A percentile compares a stretch with the other conserved stretches of the same genome.
Evolutionary conservation across 2,797 vertebrate genomes (phyloP).

Genomic region (Crocodylus rhombifer): DNA sequence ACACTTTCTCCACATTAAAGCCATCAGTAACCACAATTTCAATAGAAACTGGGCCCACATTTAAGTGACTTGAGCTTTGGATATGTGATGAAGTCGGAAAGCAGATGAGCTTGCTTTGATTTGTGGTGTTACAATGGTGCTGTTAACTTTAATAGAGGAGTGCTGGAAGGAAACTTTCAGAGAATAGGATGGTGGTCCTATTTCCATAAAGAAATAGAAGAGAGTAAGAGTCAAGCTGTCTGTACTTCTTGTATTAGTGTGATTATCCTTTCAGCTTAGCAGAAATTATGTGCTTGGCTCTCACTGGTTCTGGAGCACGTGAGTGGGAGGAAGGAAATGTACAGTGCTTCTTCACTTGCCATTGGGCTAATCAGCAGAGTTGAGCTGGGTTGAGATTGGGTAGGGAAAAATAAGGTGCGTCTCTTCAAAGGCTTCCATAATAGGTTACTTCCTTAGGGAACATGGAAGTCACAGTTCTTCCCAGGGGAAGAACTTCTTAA

Average conservation of each 20-base stretch:
- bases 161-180: background rate
- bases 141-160: background rate
- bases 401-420: background rate
- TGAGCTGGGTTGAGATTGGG: background rate
- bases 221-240: background rate
- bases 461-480: background rate
- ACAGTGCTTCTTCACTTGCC: background rate
- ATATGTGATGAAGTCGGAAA: background rate
- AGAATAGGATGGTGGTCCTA: background rate
- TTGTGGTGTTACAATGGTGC: background rate
- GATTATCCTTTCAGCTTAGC: background rate
- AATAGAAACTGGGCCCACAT: background rate
- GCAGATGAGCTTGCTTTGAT: background rate
- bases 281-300: background rate
- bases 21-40: background rate
- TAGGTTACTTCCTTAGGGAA: background rate
- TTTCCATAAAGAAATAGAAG: background rate
- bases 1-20: background rate
- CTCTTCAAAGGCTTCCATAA: background rate
- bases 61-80: background rate
- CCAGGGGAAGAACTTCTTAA: background rate
- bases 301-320: background rate
- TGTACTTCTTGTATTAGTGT: background rate
- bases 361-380: background rate
- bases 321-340: background rate